A percentile compares a stretch with the other conserved stretches of the same genome.
phyloP scores from a whole-genome alignment of 2,113 vertebrate species.

The Coptodon rendalli region DNA sequence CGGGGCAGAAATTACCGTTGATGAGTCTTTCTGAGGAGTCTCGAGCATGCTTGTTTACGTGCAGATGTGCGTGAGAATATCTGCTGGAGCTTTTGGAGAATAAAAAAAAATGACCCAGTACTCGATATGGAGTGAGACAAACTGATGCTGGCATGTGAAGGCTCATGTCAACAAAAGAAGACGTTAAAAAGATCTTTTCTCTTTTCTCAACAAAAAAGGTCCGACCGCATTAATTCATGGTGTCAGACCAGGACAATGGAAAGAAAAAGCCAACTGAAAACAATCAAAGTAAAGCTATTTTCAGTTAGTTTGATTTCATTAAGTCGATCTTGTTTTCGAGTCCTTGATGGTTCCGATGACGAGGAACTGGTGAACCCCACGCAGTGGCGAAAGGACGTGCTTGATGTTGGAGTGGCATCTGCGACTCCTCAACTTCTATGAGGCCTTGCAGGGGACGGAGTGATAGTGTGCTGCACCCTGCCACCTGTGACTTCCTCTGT shows the following conservation, averaged over 20 bases:
- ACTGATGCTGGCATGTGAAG: constrained; percentile 7
- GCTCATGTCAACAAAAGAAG: background rate
- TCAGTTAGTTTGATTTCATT: constrained; percentile 22
- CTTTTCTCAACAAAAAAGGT: background rate
- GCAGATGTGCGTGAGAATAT: background rate
- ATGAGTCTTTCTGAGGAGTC: background rate
- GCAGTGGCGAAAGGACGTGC: background rate
- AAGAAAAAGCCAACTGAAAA: constrained; percentile 57
- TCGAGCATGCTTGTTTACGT: background rate
- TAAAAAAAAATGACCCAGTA: background rate
- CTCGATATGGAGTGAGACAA: background rate
- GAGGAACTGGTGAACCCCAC: background rate
- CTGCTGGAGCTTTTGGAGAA: background rate
- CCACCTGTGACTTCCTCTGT: background rate
- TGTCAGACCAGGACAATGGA: constrained; percentile 33
- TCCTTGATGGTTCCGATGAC: background rate
- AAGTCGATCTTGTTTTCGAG: background rate
- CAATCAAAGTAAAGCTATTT: constrained; percentile 38
- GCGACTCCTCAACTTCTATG: constrained; percentile 22
- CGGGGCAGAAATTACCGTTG: background rate
- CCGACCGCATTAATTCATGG: background rate
- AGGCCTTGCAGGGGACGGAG: constrained; percentile 48
- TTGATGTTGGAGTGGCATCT: background rate
- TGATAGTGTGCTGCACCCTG: background rate
- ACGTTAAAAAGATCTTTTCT: background rate